A percentile compares a stretch with the other conserved stretches of the same genome.
These are phyloP conservation scores for Trematomus bernacchii DNA, from an alignment of 2,797 vertebrate genomes.

Conservation along the genomic window DNA sequence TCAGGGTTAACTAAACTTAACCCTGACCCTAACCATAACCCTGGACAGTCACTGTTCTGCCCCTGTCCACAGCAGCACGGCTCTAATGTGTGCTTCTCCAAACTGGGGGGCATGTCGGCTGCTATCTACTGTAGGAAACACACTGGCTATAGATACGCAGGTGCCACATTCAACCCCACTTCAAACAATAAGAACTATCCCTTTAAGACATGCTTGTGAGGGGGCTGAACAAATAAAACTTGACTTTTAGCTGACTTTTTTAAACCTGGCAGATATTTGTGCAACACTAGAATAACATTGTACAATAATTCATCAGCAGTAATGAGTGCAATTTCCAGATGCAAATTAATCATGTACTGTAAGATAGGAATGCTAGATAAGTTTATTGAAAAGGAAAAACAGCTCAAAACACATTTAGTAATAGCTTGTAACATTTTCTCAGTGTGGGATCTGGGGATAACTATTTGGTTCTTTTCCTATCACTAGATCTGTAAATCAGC, in stretches of 20 bases:
- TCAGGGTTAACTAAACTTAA: too few species aligned
- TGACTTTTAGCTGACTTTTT: background rate
- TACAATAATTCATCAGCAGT: constrained; percentile 18
- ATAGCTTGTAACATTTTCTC: constrained; percentile 3
- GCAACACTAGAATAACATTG: background rate
- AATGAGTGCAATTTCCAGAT: constrained; percentile 22
- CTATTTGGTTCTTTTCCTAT: constrained; percentile 21
- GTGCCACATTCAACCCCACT: too few species aligned
- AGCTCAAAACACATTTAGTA: too few species aligned
- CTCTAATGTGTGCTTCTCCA: too few species aligned
- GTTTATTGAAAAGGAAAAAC: constrained; percentile 2
- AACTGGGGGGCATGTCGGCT: too few species aligned
- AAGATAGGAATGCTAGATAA: constrained; percentile 7
- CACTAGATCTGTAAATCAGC: constrained; percentile 29
- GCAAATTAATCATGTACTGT: background rate
- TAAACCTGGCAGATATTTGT: background rate
- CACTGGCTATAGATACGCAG: too few species aligned
- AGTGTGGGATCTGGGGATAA: constrained; percentile 11
- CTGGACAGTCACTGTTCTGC: too few species aligned
- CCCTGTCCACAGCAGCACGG: too few species aligned
- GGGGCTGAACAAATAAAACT: background rate
- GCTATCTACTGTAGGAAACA: too few species aligned
- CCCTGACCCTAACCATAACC: too few species aligned
- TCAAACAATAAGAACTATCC: too few species aligned
- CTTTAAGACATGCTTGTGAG: background rate